Conservation (phyloP, 1,140 invertebrate species). For the Copidosoma floridanum region DNA sequence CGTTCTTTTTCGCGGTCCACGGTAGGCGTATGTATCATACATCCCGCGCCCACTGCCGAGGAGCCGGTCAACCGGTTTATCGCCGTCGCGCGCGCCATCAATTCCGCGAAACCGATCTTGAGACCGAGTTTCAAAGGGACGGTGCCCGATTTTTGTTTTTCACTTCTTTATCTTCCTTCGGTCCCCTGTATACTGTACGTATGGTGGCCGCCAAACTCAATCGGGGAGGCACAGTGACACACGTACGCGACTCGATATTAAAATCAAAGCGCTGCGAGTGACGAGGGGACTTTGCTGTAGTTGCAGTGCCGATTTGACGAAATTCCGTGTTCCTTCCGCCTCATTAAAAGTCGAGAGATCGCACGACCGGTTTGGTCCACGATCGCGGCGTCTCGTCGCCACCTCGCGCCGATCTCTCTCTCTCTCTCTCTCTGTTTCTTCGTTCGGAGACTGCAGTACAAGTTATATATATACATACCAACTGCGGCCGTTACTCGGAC, state of each 20-base stretch:
- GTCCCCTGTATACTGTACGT: too few relatives aligned
- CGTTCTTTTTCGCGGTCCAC: background rate
- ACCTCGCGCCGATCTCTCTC: too few relatives aligned
- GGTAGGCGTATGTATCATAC: background rate
- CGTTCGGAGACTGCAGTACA: too few relatives aligned
- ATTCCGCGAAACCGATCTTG: constrained; percentile 19
- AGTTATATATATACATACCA: too few relatives aligned
- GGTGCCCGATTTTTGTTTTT: background rate
- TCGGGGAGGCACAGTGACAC: too few relatives aligned
- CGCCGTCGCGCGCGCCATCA: constrained; percentile 17
- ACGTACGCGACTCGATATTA: too few relatives aligned
- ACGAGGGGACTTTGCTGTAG: too few relatives aligned
- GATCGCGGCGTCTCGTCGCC: too few relatives aligned
- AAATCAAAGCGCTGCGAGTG: too few relatives aligned
- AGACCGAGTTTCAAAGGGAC: constrained; percentile 4
- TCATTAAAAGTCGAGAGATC: background rate
- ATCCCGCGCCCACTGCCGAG: too few relatives aligned
- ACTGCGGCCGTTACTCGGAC: constrained; percentile 1
- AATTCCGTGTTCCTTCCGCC: constrained; percentile 14
- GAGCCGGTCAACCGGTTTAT: constrained; percentile 27
- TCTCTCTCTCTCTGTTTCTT: too few relatives aligned
- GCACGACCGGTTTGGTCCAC: constrained; percentile 4
- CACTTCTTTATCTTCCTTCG: background rate
- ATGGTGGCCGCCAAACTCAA: too few relatives aligned
- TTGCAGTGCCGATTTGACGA: constrained; percentile 6